Conservation (phyloP, 1,140 invertebrate genomes). For the Anoplophora glabripennis region DNA sequence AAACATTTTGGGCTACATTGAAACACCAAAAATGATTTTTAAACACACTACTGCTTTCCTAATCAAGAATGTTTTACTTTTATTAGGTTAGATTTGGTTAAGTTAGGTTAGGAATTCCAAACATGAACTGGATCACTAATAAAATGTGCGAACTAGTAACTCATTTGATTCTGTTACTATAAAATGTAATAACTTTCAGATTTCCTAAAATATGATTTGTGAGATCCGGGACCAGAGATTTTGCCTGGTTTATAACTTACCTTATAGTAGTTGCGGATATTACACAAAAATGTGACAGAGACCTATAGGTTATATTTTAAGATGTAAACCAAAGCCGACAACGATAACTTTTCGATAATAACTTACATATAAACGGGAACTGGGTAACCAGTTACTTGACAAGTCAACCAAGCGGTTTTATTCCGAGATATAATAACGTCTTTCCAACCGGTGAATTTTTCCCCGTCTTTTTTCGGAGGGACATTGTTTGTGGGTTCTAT, state of each 20-base stretch:
- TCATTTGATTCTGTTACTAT: no score
- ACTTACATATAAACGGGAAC: slow-evolving; percentile 65
- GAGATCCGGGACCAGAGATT: no score
- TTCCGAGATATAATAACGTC: slow-evolving; percentile 60
- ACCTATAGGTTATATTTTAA: not conserved
- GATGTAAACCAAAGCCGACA: not conserved
- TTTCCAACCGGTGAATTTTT: slow-evolving; percentile 65
- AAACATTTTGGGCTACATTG: no score
- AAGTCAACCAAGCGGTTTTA: slow-evolving; percentile 59
- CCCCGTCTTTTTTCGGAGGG: slow-evolving; percentile 59
- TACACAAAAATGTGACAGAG: not conserved
- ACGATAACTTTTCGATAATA: not conserved
- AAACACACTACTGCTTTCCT: no score
- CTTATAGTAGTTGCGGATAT: slow-evolving; percentile 1
- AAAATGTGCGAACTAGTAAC: no score
- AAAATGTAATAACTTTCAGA: no score
- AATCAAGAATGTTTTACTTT: no score
- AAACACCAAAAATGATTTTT: no score
- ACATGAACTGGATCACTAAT: no score
- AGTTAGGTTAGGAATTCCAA: no score
- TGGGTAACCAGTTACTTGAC: slow-evolving; percentile 65
- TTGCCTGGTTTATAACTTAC: slow-evolving; percentile 25
- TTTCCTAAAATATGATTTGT: no score
- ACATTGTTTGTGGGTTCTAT: slow-evolving; percentile 53
- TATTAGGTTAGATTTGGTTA: no score